Evolutionary conservation across 2,113 vertebrate genomes (phyloP), one percentile per base, ranked within the genome.

Genomic region (Scartelaos histophorus): DNA sequence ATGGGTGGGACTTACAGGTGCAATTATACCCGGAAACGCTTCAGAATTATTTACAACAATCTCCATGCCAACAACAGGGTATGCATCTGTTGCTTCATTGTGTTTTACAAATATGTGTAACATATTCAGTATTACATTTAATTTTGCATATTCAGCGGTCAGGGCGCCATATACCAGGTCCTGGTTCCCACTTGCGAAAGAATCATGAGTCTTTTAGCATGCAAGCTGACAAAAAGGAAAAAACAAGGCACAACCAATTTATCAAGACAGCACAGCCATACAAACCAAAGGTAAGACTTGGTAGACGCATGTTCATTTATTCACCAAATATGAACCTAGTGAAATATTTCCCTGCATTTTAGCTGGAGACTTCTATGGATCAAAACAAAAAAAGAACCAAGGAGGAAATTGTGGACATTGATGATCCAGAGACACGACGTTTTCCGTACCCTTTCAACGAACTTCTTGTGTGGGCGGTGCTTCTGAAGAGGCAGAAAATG

Each of bases 401-500:
- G 94, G 97, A 98, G 86, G 98, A 99, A 89, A 95, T 98, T 46
- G 97, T 99, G 79, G 97, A 98, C 91, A 98, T 99, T 53, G 98
- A 99, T 66, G 98, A 99, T 85, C 98, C 98, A 3, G 98, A 99
- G 93, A 97, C 95, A 0, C 94, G 95, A 45, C 94, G 97, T 19
- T 99, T 99, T 82, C 94, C 97, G 9, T 99, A 98, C 85, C 97
- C 98, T 49, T 98, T 99, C 89, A 98, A 99, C 4, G 98, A 99
- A 89, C 93, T 99, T 66, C 88, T 99, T 76, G 96, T 98, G 76
- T 99, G 98, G 98, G 96, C 98, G 0, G 97, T 98, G 76, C 91
- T 99, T 69, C 96, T 99, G 98, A 99, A 99, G 92, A 94, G 98
- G 72, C 98, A 99, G 87, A 96, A 96, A 82, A 99, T 99, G 98